Conservation (phyloP, 2,113 vertebrate species). For the Delphinapterus leucas region DNA sequence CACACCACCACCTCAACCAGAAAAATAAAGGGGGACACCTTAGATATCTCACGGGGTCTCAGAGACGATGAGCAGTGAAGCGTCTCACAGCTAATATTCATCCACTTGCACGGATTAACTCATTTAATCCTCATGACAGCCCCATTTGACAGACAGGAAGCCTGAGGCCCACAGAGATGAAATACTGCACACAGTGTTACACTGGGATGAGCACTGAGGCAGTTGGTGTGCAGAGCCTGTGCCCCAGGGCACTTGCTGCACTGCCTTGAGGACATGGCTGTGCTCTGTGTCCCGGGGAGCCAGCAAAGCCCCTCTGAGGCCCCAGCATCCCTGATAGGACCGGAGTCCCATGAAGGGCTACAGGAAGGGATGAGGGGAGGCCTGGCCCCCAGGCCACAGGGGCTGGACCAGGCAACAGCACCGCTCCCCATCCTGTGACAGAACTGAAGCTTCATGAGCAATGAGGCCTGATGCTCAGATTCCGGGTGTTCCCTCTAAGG, state of each 20-base stretch:
- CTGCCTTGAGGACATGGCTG: neutral
- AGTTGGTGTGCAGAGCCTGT: neutral
- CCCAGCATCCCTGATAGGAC: neutral
- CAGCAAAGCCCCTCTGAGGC: neutral
- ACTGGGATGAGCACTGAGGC: neutral
- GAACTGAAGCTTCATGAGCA: neutral
- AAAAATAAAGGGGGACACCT: neutral
- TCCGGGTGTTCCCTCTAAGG: neutral
- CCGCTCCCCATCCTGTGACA: neutral
- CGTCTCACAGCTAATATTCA: neutral
- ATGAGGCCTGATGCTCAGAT: neutral
- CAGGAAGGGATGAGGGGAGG: too few relatives aligned
- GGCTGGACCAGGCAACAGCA: neutral
- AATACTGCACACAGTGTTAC: too few relatives aligned
- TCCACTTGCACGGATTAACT: neutral
- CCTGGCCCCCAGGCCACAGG: neutral
- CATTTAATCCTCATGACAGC: neutral
- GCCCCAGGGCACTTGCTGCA: neutral
- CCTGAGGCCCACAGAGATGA: neutral
- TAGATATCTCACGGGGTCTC: neutral
- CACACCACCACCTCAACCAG: neutral
- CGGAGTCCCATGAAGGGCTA: neutral
- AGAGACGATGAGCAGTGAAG: fast-evolving
- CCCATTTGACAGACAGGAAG: neutral
- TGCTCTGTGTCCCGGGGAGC: neutral